Base-by-base conservation (phyloP, 2,888 invertebrate species). In the Sinodicranocentrus sp. region DNA sequence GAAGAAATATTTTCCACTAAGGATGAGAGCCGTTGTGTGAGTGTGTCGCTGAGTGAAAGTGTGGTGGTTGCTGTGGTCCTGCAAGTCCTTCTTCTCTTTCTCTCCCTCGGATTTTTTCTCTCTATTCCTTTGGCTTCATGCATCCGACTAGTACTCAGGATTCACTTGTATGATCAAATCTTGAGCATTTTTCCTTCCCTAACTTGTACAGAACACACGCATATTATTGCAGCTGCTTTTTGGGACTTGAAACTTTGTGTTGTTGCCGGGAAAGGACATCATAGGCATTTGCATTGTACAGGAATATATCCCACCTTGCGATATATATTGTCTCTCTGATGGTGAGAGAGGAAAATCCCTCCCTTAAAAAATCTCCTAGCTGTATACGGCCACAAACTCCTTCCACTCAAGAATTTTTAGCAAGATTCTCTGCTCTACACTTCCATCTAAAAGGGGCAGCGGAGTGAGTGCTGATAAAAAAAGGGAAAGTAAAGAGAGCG, bases 21-120 rank as follows among this genome's bases (percentile, higher is more conserved):
- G 28, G 25, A 59, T 48, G 48, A 48, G 48, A 57, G 57, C 3
- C 3, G 5, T 48, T 3, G 72, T 61, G 25, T 54, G 57, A 57
- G 25, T 70, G 54, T 80, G 72, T 25, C 67, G 75, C 65, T 61
- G 67, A 73, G 75, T 68, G 67, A 75, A 82, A 75, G 67, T 70
- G 82, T 82, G 82, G 75, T 68, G 39, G 73, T 43, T 72, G 39
- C 65, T 82, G 75, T 75, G 75, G 82, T 75, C 82, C 75, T 73
- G 52, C 43, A 52, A 78, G 48, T 78, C 70, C 59, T 78, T 78
- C 52, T 57, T 78, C 52, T 78, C 52, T 61, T 61, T 10, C 25
- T 21, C 52, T n/a, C n/a, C n/a, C n/a, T n/a, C n/a, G n/a, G n/a
- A n/a, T n/a, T n/a, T n/a, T n/a, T 25, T 68, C 39, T 57, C 57